Evolutionary conservation across 2,888 invertebrate genomes (phyloP), one percentile per base, ranked within the genome.

Genomic region (Tiliacea citrago): DNA sequence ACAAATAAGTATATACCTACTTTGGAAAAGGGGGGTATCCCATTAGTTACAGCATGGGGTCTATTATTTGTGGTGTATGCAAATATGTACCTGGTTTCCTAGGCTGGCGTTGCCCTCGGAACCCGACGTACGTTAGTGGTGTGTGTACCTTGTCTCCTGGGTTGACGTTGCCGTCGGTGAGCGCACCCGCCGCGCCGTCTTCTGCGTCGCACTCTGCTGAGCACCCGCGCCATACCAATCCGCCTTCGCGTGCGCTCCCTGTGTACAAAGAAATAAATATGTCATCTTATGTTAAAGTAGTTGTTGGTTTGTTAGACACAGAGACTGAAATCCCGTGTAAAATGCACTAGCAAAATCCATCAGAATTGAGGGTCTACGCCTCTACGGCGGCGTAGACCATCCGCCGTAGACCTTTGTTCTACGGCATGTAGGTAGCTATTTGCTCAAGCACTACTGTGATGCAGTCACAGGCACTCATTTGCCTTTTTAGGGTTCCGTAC

Each of bases 101-200:
- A 2, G 16, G n/a, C 70, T 4, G 45, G 7, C 18, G 18, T 45
- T 29, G 8, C 16, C 39, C 29, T 45, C 10, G 45, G 10, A 68
- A n/a, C 13, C 45, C 45, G 45, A 45, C 12, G 45, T 45, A 62
- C 45, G 45, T 24, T 16, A 45, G 24, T 49, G 12, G 12, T 65
- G 49, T 18, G 47, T 58, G 6, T 83, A 96, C 96, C 97, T 97
- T 96, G 97, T 97, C 97, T 97, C 97, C 97, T 97, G 97, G 97
- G 97, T 96, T 96, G 97, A 95, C 91, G 96, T 96, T 96, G 94
- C 97, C 94, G 93, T 96, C 97, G 95, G 96, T 91, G 94, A 96
- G 94, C 94, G 97, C 91, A 94, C 96, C 96, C 94, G 96, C 92
- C 93, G 95, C 90, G 93, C 94, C 95, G 93, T 95, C 96, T 91